Percentiles rank a stretch among this genome's conserved stretches.
Evolutionary conservation across 2,113 vertebrate species (phyloP).

Genomic region (Lampris incognitus): DNA sequence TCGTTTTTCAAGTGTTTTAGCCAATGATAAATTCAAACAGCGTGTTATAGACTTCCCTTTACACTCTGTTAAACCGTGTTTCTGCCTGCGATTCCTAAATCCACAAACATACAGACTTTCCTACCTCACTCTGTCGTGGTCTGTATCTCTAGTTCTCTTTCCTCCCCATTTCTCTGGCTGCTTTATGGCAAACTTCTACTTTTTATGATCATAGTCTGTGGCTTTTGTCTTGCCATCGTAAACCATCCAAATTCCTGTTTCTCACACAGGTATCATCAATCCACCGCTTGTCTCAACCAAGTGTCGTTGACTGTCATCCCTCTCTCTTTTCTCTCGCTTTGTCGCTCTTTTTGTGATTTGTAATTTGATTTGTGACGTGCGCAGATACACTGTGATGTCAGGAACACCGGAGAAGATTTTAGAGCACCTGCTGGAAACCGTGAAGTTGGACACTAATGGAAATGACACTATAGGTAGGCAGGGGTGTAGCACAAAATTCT

Average conservation of each 20-base stretch:
- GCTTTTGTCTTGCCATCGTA: background rate
- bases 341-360: background rate
- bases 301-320: background rate
- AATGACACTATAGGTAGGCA: slow-evolving; percentile 85
- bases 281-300: background rate
- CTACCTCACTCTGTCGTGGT: background rate
- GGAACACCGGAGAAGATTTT: slow-evolving; percentile 96
- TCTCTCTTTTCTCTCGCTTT: background rate
- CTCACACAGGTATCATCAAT: background rate
- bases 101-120: background rate
- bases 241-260: background rate
- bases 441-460: slow-evolving; percentile 87
- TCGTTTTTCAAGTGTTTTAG: slow-evolving; percentile 52
- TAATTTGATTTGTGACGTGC: background rate
- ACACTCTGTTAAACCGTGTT: background rate
- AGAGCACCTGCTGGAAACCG: slow-evolving; percentile 92
- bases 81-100: background rate
- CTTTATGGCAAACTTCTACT: background rate
- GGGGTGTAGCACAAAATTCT: too few species aligned
- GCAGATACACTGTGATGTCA: slow-evolving; percentile 93
- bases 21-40: slow-evolving; percentile 31
- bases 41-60: slow-evolving; percentile 17
- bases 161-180: background rate
- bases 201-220: background rate
- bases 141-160: slow-evolving; percentile 3